Evolutionary conservation across 1,140 invertebrate species (phyloP), one percentile per base, ranked within the genome.

Genomic region (Drosophila neocordata): DNA sequence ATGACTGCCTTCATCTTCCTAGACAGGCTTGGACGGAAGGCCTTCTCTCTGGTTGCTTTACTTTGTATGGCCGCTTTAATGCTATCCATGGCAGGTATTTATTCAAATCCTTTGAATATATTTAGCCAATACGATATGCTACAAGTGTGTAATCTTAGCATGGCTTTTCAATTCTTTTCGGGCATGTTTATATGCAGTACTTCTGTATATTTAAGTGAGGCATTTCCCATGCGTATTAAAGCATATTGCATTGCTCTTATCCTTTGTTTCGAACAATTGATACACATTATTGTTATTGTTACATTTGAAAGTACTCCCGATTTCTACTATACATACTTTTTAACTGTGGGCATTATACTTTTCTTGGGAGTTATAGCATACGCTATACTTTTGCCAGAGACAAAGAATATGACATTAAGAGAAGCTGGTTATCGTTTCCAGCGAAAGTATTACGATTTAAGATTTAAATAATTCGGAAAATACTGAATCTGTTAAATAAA

Each of bases 271-370:
- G 83, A 90, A 62, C 77, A 90, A n/a, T 6, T 72, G 1, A 59
- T 90, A 9, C 88, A 90, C n/a, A 73, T 90, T 13, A 79, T 90
- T 1, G 60, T 85, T 0, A 79, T 90, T 12, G 71, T 66, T 51
- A 79, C 69, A 15, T 66, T 69, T 0, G 20, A 22, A 0, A 7
- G 13, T 0, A 56, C 12, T 9, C 0, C 27, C 0, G 18, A 69
- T 8, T 37, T 37, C 15, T 66, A 72, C 4, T 89, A 41, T 20
- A 58, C 65, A 0, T 89, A 81, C 64, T 87, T 75, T 51, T 27
- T 89, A 37, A 37, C 44, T 20, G 75, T 79, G 7, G 88, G 88
- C 18, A 70, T 90, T 6, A 71, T 90, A 13, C 60, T 90, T 44
- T 76, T 0, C 31, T 90, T 18, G 63, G 69, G 4, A 11, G 31